phyloP scores from a whole-genome alignment of 2,888 invertebrate genomes.

The Hypercompe scribonia region DNA sequence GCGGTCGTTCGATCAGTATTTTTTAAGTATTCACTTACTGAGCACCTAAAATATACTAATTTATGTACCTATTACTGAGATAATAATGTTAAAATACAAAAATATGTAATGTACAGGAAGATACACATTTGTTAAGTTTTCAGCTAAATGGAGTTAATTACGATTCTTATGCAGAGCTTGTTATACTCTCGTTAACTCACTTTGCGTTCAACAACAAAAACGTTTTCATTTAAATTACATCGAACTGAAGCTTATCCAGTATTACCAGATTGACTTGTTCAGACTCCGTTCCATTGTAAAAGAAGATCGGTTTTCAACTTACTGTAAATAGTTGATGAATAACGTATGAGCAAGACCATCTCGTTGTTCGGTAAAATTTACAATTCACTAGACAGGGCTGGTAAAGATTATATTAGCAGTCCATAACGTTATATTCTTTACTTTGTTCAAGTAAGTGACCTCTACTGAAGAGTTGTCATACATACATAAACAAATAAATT shows the following conservation, averaged over 20 bases:
- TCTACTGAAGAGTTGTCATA: no score
- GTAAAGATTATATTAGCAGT: conserved; percentile 31
- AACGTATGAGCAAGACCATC: conserved; percentile 66
- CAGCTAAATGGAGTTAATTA: no score
- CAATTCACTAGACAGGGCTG: conserved; percentile 58
- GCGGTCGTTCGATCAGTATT: no score
- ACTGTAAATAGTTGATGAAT: conserved; percentile 70
- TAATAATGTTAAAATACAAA: no score
- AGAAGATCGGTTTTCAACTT: conserved; percentile 61
- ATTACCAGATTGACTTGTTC: conserved; percentile 54
- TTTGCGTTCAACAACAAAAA: conserved; percentile 20
- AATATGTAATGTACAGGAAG: no score
- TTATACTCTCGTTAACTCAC: conserved; percentile 17
- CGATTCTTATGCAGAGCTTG: background rate
- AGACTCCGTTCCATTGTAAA: conserved; percentile 35
- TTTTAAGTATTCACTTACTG: no score
- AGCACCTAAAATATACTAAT: no score
- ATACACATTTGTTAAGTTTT: no score
- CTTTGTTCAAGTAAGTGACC: conserved; percentile 6
- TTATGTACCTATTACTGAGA: no score
- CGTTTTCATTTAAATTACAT: conserved; percentile 12
- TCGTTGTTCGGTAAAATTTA: conserved; percentile 59
- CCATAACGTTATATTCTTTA: conserved; percentile 18
- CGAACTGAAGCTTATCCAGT: conserved; percentile 28
- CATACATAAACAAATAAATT: no score